Evolutionary conservation across 1,140 invertebrate species (phyloP), one percentile per base, ranked within the genome.

Genomic region (Brachionus plicatilis): DNA sequence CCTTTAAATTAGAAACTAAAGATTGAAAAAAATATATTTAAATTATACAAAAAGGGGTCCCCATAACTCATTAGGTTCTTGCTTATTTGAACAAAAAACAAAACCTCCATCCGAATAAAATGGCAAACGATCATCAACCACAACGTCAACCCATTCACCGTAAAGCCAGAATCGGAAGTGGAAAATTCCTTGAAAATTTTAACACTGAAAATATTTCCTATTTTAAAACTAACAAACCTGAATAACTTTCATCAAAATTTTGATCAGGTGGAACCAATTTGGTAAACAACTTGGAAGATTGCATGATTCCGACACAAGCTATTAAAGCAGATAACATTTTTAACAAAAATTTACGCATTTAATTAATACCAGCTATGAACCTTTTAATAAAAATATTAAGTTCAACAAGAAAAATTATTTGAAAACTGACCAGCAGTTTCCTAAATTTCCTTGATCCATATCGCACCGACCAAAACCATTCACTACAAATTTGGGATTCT

Each of bases 141-240:
- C 89, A 0, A 95, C 91, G 86, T 95, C 93, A 68, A 92, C 90
- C 93, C 93, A 94, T 86, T 93, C 91, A 2, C 93, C 93, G 88
- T 93, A 94, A 86, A 93, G 92, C 93, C 93, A 94, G 88, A 94
- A 94, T 20, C 92, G 89, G 88, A 94, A 94, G 85, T 92, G 93
- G 88, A 86, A 92, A 88, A 87, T 87, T 9, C 89, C 89, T 75
- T 3, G 11, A 5, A 33, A 14, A 68, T 33, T 68, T 33, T 3
- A 41, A 12, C 1, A 14, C 7, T 66, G 11, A 5, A 27, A 24
- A 20, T 20, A 66, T 24, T 27, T 66, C 9, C 0, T 33, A 9
- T 68, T 1, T 24, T 14, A 33, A 12, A 75, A 45, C 3, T 5
- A 43, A 24, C 17, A 43, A 75, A 75, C 72, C 72, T 37, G 47